These are phyloP conservation scores for Pyrgilauda ruficollis DNA, from an alignment of 2,113 vertebrate species.

Conservation along the genomic window DNA sequence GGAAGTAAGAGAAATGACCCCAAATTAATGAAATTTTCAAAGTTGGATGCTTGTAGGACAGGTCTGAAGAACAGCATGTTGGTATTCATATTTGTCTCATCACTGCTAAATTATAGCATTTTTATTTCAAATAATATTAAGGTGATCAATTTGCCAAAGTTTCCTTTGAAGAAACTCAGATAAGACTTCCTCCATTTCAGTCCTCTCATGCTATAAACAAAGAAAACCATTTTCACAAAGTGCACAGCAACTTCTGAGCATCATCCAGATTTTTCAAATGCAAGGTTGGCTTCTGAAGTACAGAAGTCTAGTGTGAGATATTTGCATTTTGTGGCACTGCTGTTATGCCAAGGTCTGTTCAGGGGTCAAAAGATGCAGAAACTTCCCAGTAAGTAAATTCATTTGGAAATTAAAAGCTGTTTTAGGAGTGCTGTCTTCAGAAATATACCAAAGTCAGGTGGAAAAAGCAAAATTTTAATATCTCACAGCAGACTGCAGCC, in stretches of 20 bases:
- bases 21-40: background rate
- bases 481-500: background rate
- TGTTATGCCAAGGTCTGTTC: background rate
- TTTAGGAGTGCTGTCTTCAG: background rate
- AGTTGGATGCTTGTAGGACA: background rate
- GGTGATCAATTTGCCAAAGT: background rate
- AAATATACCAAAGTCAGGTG: background rate
- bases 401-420: background rate
- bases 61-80: background rate
- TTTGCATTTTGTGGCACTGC: background rate
- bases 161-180: background rate
- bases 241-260: background rate
- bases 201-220: background rate
- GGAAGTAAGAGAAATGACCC: background rate
- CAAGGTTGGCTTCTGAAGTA: background rate
- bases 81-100: background rate
- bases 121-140: background rate
- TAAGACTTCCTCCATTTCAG: conserved; percentile 15
- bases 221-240: background rate
- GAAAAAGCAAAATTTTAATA: background rate
- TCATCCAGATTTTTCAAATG: background rate
- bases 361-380: background rate
- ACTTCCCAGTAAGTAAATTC: background rate
- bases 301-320: background rate
- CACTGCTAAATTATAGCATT: background rate